Evolutionary conservation across 2,797 vertebrate genomes (phyloP), one percentile per base, ranked within the genome.

Genomic region (Hydrolagus colliei): DNA sequence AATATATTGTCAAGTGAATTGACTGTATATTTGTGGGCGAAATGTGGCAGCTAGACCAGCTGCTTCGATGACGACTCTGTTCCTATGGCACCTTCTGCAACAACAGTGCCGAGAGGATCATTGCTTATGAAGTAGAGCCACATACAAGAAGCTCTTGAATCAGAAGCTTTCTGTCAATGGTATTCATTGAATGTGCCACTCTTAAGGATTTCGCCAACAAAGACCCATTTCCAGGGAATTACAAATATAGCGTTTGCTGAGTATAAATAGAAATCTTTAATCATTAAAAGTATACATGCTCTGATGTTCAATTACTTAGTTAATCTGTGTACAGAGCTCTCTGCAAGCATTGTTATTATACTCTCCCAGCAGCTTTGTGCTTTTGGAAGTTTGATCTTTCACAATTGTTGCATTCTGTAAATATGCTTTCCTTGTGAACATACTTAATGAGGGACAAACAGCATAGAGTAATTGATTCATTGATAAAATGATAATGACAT

Each of bases 161-260:
- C 13, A 41, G 32, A 32, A 82, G 63, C 65, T 82, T 32, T 68
- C 68, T 18, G 13, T 82, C 79, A 82, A 67, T 16, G 3, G 41
- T 12, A 65, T 68, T 35, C 67, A 82, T 68, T 68, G 68, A 67
- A 52, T 16, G 20, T 41, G 32, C 79, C 65, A 71, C 9, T 71
- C 32, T 27, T 18, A n/a, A 67, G 27, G 16, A n/a, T n/a, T 5
- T 68, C 41, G 41, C 16, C n/a, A 67, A 20, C 65, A 84, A 84
- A 80, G 62, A 27, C 41, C 10, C 32, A 10, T 71, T 71, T 84
- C 79, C 18, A 41, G 4, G 79, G 65, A 84, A 68, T 84, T 84
- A 52, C 35, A 71, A 71, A 18, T 2, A n/a, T 16, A 68, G 10
- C 22, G 71, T 52, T 52, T 52, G 41, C 41, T 52, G 41, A 3